phyloP scores from a whole-genome alignment of 2,797 vertebrate species.

The Myotis daubentonii region DNA sequence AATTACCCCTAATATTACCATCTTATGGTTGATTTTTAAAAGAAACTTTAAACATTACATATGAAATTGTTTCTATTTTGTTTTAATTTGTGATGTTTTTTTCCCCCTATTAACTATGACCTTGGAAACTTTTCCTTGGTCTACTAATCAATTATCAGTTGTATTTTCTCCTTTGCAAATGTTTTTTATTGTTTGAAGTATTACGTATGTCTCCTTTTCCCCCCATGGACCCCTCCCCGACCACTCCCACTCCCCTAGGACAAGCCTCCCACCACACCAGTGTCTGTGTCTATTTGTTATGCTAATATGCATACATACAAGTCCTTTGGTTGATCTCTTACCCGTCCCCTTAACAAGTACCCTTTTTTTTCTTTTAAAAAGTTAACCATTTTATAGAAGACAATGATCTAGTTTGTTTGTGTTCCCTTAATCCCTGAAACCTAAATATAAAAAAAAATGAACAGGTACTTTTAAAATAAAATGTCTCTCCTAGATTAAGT shows the following conservation, averaged over 20 bases:
- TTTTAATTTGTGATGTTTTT: neutral
- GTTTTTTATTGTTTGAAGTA: too few species aligned
- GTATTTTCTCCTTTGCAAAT: neutral
- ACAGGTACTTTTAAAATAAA: conserved; percentile 50
- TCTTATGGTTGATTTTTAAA: neutral
- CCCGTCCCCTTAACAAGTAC: too few species aligned
- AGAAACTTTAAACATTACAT: neutral
- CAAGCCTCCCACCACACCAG: too few species aligned
- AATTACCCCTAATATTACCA: neutral
- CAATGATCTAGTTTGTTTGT: conserved; percentile 26
- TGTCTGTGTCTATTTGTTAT: too few species aligned
- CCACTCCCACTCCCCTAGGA: too few species aligned
- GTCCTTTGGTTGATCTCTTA: too few species aligned
- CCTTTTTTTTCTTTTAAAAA: conserved; percentile 4
- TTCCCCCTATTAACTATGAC: neutral
- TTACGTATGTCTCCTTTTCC: too few species aligned
- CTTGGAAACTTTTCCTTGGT: neutral
- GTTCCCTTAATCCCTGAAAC: conserved; percentile 44
- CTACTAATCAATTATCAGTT: neutral
- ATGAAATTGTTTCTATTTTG: neutral
- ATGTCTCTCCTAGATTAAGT: conserved; percentile 11
- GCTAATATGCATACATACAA: too few species aligned
- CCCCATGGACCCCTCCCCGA: too few species aligned
- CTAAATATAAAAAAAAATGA: conserved; percentile 17
- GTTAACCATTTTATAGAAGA: neutral